A percentile compares a stretch with the other conserved stretches of the same genome.
phyloP scores from a whole-genome alignment of 2,113 vertebrate genomes.

The Seriola rivoliana region DNA sequence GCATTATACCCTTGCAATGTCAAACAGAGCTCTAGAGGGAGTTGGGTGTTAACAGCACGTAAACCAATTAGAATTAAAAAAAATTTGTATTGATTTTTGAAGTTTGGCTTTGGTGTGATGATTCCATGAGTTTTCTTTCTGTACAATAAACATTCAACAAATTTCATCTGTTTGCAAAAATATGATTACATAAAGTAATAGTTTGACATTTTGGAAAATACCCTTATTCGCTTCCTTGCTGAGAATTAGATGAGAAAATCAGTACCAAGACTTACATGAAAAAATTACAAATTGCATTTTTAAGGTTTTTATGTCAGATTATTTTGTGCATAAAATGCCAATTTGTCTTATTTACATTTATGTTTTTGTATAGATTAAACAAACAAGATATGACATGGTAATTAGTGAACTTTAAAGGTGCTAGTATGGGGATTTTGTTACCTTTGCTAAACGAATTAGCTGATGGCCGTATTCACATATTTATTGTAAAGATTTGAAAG shows the following conservation, averaged over 20 bases:
- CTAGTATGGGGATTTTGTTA: neutral
- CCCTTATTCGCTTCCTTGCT: too few relatives aligned
- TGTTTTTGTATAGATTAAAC: neutral
- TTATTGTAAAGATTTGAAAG: too few relatives aligned
- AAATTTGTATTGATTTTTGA: constrained; percentile 11
- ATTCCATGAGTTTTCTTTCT: neutral
- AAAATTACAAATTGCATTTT: too few relatives aligned
- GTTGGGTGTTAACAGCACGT: neutral
- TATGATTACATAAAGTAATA: too few relatives aligned
- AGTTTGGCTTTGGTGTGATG: constrained; percentile 1
- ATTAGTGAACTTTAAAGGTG: too few relatives aligned
- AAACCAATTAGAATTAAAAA: neutral
- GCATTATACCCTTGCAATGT: neutral
- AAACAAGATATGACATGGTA: neutral
- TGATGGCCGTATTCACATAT: too few relatives aligned
- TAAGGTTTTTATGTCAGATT: too few relatives aligned
- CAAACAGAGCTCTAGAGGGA: constrained; percentile 5
- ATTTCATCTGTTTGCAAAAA: neutral
- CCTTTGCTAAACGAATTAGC: neutral
- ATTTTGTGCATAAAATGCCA: neutral
- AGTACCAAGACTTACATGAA: too few relatives aligned
- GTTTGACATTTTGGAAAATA: too few relatives aligned
- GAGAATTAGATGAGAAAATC: too few relatives aligned
- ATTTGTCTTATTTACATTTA: neutral
- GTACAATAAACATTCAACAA: neutral